Evolutionary conservation across 2,113 vertebrate genomes (phyloP), one percentile per base, ranked within the genome.

Genomic region (Dasypus novemcinctus): DNA sequence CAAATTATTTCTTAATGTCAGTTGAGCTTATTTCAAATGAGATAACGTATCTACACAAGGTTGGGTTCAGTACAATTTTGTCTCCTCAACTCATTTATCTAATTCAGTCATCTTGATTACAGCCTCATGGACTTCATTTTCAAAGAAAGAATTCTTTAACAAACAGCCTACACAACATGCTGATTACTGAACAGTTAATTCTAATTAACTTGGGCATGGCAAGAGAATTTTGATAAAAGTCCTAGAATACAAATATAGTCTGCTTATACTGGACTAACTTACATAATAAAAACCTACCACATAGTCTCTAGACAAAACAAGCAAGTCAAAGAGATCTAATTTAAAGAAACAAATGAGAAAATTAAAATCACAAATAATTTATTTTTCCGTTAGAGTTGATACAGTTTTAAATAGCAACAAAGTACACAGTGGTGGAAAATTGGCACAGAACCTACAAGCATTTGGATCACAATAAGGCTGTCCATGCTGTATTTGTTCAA

Each of bases 381-480:
- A 99, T 99, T 99, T 97, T 98, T 98, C 97, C 25, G 96, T 98
- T 98, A 98, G 98, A 98, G 98, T 97, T 98, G 98, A 98, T 99
- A 99, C 99, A 99, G 98, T 98, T 99, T 99, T 99, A 99, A 99
- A 99, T 98, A 99, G 98, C 98, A 98, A 99, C 98, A 98, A 99
- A 99, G 98, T 98, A 99, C 98, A 99, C 98, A 99, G 98, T 98
- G 98, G 98, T 98, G 95, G 97, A 97, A 98, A 98, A 97, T 97
- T 98, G 98, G 98, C 98, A 99, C 98, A 98, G 98, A 98, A 98
- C 97, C 98, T 98, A 97, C 90, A 97, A 97, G 97, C 93, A 96
- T 97, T 98, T 98, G 97, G 97, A 96, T 98, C 96, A 96, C 94
- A 97, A 96, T 97, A 98, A 98, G 96, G 96, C 93, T 98, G 95